phyloP scores from a whole-genome alignment of 2,797 vertebrate genomes.

The Lacerta viridis region DNA sequence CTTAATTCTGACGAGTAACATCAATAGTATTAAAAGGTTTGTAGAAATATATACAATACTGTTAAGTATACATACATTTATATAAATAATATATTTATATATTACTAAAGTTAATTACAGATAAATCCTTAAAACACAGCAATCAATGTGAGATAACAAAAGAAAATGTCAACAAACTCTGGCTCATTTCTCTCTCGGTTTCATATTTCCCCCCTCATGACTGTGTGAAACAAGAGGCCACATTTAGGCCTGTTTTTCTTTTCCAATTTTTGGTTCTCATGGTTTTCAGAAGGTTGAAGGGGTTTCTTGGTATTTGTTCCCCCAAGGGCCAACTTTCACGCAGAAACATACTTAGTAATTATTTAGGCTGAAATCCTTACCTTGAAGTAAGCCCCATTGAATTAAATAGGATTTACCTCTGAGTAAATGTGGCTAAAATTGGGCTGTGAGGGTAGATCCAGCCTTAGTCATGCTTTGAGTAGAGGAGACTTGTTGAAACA shows the following conservation, averaged over 20 bases:
- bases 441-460: too few species aligned
- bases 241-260: not conserved
- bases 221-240: not conserved
- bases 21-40: conserved; percentile 70
- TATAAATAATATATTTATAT: conserved; percentile 74
- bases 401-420: too few species aligned
- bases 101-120: conserved; percentile 69
- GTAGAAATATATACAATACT: conserved; percentile 75
- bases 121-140: conserved; percentile 66
- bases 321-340: not conserved
- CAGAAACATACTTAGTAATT: too few species aligned
- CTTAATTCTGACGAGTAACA: conserved; percentile 65
- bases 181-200: not conserved
- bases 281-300: not conserved
- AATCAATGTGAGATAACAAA: conserved; percentile 60
- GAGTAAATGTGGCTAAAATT: too few species aligned
- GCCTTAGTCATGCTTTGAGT: too few species aligned
- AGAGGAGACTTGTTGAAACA: too few species aligned
- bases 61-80: conserved; percentile 74
- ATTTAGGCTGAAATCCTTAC: not conserved
- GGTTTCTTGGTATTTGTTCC: not conserved
- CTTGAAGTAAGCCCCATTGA: too few species aligned
- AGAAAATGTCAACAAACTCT: conserved; percentile 51
- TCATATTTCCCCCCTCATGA: not conserved
- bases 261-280: not conserved